Evolutionary conservation across 2,113 vertebrate species (phyloP).

Genomic region (Psettodes erumei): DNA sequence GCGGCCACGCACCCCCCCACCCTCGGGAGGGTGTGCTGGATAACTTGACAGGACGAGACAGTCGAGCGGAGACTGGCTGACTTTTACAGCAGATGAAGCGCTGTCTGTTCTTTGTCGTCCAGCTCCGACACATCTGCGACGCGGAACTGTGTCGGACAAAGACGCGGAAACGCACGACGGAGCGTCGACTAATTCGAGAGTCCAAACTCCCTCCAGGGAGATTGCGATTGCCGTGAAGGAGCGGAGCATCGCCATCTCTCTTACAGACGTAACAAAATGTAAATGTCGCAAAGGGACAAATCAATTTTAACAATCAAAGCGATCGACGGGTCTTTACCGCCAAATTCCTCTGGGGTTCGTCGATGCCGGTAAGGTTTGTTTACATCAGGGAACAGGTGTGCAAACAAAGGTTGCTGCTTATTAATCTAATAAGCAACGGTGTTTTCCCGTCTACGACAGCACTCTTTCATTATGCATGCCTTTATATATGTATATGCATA

Average conservation of each 20-base stretch:
- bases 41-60: constrained; percentile 71
- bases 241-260: too few relatives aligned
- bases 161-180: constrained; percentile 28
- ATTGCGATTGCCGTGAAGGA: constrained; percentile 24
- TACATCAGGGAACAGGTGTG: neutral
- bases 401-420: neutral
- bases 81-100: constrained; percentile 17
- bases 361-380: constrained; percentile 2
- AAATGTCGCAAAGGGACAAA: too few relatives aligned
- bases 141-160: constrained; percentile 34
- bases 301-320: neutral
- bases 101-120: too few relatives aligned
- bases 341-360: too few relatives aligned
- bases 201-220: neutral
- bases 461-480: constrained; percentile 47
- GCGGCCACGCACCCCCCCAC: constrained; percentile 16
- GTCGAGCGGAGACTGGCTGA: constrained; percentile 17
- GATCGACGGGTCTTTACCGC: neutral
- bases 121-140: too few relatives aligned
- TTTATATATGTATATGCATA: constrained; percentile 20
- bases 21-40: constrained; percentile 21
- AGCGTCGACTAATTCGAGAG: constrained; percentile 16
- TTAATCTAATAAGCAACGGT: constrained; percentile 6
- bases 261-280: too few relatives aligned
- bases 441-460: constrained; percentile 5